A percentile compares a stretch with the other conserved stretches of the same genome.
phyloP scores from a whole-genome alignment of 1,140 invertebrate genomes.

The Drosophila mayri region DNA sequence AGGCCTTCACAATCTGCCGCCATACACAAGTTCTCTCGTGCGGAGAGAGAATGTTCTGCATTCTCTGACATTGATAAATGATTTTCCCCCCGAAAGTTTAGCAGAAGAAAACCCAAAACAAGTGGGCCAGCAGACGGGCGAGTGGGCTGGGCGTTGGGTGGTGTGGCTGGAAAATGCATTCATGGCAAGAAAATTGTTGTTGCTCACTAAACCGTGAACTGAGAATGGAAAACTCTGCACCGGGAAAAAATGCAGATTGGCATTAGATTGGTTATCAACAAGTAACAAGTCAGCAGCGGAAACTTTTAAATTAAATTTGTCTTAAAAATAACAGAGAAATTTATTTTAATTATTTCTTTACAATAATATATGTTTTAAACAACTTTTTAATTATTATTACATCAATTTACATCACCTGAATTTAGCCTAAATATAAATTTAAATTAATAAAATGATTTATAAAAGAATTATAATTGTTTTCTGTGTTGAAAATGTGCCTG shows the following conservation, averaged over 20 bases:
- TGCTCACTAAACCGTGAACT: slow-evolving; percentile 80
- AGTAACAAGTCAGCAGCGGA: rapidly evolving
- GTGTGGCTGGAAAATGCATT: slow-evolving; percentile 51
- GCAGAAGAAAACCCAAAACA: slow-evolving; percentile 69
- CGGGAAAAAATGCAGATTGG: not conserved
- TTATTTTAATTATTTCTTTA: not conserved
- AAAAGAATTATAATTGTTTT: not conserved
- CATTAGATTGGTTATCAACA: not conserved
- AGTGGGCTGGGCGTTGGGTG: not conserved
- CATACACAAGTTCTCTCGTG: slow-evolving; percentile 65
- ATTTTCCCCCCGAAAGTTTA: slow-evolving; percentile 68
- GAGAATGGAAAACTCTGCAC: slow-evolving; percentile 23
- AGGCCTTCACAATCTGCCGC: slow-evolving; percentile 52
- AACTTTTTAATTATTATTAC: not conserved
- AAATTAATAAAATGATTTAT: not conserved
- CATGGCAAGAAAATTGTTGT: slow-evolving; percentile 76
- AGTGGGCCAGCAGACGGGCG: not conserved
- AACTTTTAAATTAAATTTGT: not conserved
- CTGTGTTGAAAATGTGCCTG: slow-evolving; percentile 50
- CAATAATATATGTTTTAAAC: too few species aligned
- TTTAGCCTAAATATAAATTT: rapidly evolving
- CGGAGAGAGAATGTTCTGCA: slow-evolving; percentile 71
- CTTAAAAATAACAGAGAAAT: not conserved
- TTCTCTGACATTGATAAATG: slow-evolving; percentile 82
- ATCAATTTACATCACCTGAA: not conserved